These are phyloP conservation scores for Daboia siamensis DNA, from an alignment of 2,113 vertebrate species.

Conservation along the genomic window DNA sequence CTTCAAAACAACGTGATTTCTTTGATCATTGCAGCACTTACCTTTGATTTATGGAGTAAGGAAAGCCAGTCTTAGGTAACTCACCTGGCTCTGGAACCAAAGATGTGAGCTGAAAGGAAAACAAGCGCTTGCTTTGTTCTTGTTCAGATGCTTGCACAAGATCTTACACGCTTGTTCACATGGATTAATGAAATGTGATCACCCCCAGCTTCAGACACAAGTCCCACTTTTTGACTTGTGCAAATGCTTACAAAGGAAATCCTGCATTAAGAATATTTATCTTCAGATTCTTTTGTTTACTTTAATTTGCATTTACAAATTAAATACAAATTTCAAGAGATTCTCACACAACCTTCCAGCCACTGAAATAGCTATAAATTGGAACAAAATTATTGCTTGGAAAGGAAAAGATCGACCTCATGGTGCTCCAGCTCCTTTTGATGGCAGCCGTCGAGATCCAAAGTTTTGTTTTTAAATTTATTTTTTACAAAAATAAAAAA, in stretches of 20 bases:
- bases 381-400: neutral
- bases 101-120: neutral
- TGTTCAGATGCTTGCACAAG: neutral
- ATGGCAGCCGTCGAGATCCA: neutral
- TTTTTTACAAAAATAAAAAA: neutral
- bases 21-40: neutral
- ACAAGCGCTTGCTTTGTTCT: neutral
- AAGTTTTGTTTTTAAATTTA: neutral
- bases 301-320: neutral
- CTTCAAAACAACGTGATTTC: neutral
- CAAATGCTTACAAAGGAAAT: neutral
- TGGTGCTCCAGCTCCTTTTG: neutral
- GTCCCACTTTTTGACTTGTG: neutral
- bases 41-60: neutral
- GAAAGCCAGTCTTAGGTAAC: neutral
- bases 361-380: slow-evolving; percentile 1
- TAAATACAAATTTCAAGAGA: neutral
- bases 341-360: neutral
- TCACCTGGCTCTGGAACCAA: neutral
- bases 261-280: neutral
- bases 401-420: neutral
- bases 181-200: neutral
- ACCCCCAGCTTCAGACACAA: neutral
- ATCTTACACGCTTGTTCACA: neutral
- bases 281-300: neutral